These are phyloP conservation scores for Nomada flava DNA, from an alignment of 2,888 invertebrate species.

Conservation along the genomic window DNA sequence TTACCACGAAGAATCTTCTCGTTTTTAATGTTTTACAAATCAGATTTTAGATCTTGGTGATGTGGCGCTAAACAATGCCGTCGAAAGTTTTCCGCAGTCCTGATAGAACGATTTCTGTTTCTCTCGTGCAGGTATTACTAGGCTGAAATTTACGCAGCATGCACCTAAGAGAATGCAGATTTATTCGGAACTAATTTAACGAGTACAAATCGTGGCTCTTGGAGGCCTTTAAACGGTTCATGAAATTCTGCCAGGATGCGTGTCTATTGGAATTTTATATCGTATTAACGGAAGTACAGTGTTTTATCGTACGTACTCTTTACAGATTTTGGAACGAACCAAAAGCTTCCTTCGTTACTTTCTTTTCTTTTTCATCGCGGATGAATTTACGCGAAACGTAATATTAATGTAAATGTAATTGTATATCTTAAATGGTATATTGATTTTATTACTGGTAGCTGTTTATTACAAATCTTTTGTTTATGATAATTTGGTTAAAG, in stretches of 20 bases:
- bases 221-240: conserved; percentile 49
- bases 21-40: conserved; percentile 39
- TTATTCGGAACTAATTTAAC: conserved; percentile 1
- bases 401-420: conserved; percentile 66
- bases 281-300: conserved; percentile 18
- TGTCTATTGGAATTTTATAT: conserved; percentile 21
- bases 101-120: not conserved
- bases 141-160: conserved; percentile 13
- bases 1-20: not conserved
- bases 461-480: conserved; percentile 59
- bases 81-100: conserved; percentile 37
- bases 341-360: conserved; percentile 35
- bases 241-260: conserved; percentile 17
- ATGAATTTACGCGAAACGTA: conserved; percentile 50
- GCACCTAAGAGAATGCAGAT: not conserved
- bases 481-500: conserved; percentile 55
- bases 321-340: conserved; percentile 28
- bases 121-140: conserved; percentile 9
- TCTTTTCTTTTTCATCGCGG: conserved; percentile 29
- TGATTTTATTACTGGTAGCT: conserved; percentile 69
- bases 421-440: conserved; percentile 63
- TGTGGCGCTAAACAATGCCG: conserved; percentile 20
- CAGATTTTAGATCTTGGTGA: conserved; percentile 32
- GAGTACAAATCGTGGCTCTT: conserved; percentile 30
- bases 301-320: conserved; percentile 1